Evolutionary conservation across 2,797 vertebrate genomes (phyloP).

Genomic region (Labeo calbasu): DNA sequence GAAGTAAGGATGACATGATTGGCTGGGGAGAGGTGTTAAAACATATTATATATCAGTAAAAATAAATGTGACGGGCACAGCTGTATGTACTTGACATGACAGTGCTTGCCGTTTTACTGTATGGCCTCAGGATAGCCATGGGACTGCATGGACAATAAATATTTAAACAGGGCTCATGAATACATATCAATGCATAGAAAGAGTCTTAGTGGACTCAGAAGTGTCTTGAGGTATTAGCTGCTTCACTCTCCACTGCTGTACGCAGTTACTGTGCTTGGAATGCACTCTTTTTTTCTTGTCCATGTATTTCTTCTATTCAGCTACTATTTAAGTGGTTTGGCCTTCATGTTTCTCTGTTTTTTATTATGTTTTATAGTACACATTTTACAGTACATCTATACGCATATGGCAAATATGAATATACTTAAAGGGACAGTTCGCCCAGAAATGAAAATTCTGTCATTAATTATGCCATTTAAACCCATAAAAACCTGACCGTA

Average conservation of each 20-base stretch:
- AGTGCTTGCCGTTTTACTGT: background rate
- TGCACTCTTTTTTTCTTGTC: background rate
- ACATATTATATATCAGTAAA: background rate
- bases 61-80: background rate
- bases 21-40: background rate
- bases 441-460: too few species aligned
- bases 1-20: background rate
- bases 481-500: background rate
- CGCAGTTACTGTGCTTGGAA: background rate
- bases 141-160: conserved; percentile 16
- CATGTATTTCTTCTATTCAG: background rate
- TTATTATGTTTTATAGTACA: background rate
- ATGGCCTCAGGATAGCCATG: background rate
- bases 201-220: background rate
- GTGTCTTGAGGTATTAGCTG: background rate
- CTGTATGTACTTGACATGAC: conserved; percentile 1
- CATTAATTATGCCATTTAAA: too few species aligned
- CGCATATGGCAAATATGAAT: background rate
- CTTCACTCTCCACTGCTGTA: background rate
- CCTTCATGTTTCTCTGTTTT: background rate
- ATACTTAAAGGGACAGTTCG: background rate
- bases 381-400: background rate
- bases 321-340: background rate
- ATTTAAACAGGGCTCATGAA: conserved; percentile 35
- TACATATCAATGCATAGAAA: conserved; percentile 52